Evolutionary conservation across 1,140 invertebrate species (phyloP).

Genomic region (Halesus radiatus): DNA sequence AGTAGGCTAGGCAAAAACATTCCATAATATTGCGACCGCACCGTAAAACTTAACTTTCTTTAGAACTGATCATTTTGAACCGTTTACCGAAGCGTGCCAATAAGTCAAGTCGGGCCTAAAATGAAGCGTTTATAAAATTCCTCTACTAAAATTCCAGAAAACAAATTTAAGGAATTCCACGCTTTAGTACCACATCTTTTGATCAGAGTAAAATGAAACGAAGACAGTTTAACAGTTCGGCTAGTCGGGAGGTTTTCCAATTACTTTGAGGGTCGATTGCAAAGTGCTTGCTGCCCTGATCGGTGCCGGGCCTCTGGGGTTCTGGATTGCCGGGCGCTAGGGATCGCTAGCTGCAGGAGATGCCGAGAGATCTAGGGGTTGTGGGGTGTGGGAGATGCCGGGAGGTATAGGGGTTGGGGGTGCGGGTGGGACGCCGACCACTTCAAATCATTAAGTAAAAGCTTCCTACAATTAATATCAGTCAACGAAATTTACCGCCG

Average conservation of each 20-base stretch:
- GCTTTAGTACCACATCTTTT: constrained; percentile 7
- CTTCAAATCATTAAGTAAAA: constrained; percentile 43
- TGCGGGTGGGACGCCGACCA: not conserved
- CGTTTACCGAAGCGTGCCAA: not conserved
- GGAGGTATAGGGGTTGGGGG: not conserved
- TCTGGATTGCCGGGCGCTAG: not conserved
- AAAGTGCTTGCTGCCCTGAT: constrained; percentile 14
- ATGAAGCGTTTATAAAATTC: not conserved
- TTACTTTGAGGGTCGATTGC: constrained; percentile 40
- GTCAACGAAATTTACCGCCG: constrained; percentile 34
- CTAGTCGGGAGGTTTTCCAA: constrained; percentile 29
- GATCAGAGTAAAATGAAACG: constrained; percentile 11
- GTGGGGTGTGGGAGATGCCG: not conserved
- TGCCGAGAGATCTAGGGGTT: too few species aligned
- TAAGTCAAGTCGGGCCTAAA: not conserved
- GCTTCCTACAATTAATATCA: constrained; percentile 44
- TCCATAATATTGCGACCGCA: too few species aligned
- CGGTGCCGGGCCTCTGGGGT: not conserved
- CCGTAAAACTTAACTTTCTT: too few species aligned
- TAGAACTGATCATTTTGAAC: too few species aligned
- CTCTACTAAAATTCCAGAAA: not conserved
- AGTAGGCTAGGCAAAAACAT: too few species aligned
- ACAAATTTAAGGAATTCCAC: not conserved
- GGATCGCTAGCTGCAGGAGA: not conserved
- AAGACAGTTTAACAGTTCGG: constrained; percentile 8